Base-by-base conservation (phyloP, 2,797 vertebrate species). In the Trematomus bernacchii region DNA sequence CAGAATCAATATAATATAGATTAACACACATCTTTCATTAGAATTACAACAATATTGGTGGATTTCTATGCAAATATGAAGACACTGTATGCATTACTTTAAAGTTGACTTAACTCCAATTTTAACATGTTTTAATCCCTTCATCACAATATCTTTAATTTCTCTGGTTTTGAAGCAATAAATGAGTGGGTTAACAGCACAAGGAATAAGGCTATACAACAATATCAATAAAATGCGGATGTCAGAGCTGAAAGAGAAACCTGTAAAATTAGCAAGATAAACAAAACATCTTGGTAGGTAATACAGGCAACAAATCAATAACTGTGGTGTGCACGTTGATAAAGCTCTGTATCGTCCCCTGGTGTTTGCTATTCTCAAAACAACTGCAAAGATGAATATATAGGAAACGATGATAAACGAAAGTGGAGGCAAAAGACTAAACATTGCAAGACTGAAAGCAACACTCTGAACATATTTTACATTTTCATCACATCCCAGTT, bases 111-210 rank as follows among this genome's bases (percentile, higher is more conserved):
- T 54, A 0, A 60, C 37, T 62, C 12, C 44, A 16, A 55, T 51
- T 74, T 62, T 80, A 7, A 46, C 12, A 8, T 9, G 43, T 27
- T 63, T 43, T 12, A 73, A 11, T 19, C 16, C 48, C 14, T 40
- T 69, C 3, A 51, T 71, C 15, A 90, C 67, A 30, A 59, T 59
- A 0, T 83, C 46, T 71, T 76, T 87, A 0, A 90, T 68, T 15
- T 84, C 74, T 61, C 77, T 69, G 10, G 84, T 90, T 70, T 82
- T 94, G 76, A 82, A 89, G 85, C 94, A 93, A 16, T 95, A 95
- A 40, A 95, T 93, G 40, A 95, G 66, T 1, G 91, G 94, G 43
- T 95, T 96, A 3, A 93, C 74, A 50, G 94, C 88, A 15, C 93
- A 91, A 1, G 94, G 94, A 37, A 95, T n/a, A 33, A 74, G 42